Conservation (phyloP, 2,113 vertebrate genomes). For the Alethe castanea region DNA sequence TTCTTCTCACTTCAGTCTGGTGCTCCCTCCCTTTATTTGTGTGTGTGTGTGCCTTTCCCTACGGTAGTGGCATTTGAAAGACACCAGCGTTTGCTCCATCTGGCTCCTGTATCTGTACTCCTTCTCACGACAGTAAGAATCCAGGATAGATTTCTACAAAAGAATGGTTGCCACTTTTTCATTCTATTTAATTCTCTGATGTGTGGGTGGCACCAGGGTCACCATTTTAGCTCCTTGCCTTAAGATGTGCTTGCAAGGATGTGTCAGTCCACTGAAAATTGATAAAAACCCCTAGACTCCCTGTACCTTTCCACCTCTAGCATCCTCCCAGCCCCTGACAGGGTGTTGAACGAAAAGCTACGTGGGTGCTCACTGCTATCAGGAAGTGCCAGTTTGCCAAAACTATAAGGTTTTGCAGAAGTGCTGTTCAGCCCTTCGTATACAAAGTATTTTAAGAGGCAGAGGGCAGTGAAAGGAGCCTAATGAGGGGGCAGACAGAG, state of each 20-base stretch:
- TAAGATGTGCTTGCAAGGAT: background rate
- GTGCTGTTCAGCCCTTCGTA: background rate
- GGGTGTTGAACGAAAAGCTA: rapidly evolving
- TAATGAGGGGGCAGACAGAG: background rate
- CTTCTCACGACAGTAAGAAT: background rate
- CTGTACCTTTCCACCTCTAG: background rate
- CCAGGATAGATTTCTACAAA: background rate
- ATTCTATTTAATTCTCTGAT: background rate
- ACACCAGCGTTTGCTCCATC: background rate
- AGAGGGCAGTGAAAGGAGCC: background rate
- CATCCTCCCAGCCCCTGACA: background rate
- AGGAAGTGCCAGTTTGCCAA: background rate
- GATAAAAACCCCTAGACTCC: background rate
- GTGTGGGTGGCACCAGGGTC: background rate
- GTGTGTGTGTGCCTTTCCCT: background rate
- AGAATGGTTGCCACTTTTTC: background rate
- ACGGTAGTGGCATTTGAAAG: background rate
- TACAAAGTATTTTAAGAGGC: background rate
- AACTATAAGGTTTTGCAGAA: background rate
- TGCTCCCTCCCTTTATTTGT: background rate
- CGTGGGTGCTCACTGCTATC: background rate
- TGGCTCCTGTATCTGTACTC: background rate
- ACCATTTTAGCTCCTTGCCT: background rate
- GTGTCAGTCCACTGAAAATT: background rate
- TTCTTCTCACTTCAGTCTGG: background rate